Evolutionary conservation across 2,797 vertebrate species (phyloP).

Genomic region (Buceros bicornis): DNA sequence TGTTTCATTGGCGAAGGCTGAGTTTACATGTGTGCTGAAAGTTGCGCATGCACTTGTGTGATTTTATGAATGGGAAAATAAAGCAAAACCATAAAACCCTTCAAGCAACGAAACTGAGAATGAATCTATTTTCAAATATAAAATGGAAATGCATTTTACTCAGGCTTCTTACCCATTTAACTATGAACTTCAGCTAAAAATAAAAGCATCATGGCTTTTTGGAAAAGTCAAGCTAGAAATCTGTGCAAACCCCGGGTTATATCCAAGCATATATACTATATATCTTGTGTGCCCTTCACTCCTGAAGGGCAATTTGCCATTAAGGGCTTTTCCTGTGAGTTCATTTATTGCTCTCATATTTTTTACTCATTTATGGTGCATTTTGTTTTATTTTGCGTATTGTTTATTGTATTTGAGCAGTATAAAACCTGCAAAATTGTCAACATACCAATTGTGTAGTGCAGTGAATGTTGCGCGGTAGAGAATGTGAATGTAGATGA

Average conservation of each 20-base stretch:
- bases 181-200: background rate
- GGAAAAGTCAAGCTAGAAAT: background rate
- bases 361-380: background rate
- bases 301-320: background rate
- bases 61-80: background rate
- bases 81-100: background rate
- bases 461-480: background rate
- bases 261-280: background rate
- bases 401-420: background rate
- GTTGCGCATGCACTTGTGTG: rapidly evolving
- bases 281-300: background rate
- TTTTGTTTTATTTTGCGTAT: background rate
- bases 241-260: background rate
- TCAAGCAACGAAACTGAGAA: background rate
- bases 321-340: background rate
- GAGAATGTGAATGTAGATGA: background rate
- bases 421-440: background rate
- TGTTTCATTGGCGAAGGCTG: background rate
- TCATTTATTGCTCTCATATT: background rate
- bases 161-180: background rate
- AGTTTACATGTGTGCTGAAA: background rate
- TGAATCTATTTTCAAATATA: background rate
- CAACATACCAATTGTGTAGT: background rate
- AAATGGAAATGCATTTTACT: background rate
- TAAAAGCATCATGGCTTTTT: background rate